phyloP scores from a whole-genome alignment of 2,113 vertebrate genomes.

The Pteronura brasiliensis region DNA sequence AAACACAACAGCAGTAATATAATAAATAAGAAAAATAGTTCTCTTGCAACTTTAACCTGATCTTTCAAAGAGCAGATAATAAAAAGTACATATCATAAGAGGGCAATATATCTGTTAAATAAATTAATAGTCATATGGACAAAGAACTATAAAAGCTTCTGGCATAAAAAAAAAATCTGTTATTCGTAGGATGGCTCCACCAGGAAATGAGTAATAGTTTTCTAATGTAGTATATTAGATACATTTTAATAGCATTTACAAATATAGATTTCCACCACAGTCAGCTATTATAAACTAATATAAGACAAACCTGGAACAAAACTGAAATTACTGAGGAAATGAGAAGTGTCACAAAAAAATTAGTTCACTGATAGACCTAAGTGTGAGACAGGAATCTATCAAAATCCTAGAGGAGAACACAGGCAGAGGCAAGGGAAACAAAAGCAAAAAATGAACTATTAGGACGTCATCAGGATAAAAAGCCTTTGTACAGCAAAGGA shows the following conservation, averaged over 20 bases:
- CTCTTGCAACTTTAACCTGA: neutral
- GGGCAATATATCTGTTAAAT: neutral
- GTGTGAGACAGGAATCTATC: too few species aligned
- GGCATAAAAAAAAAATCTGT: neutral
- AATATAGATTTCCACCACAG: neutral
- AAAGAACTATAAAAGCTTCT: neutral
- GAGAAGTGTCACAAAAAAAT: neutral
- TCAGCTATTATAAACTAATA: neutral
- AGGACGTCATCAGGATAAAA: too few species aligned
- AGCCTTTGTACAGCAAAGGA: too few species aligned
- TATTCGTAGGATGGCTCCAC: neutral
- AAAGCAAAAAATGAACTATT: too few species aligned
- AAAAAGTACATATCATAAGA: neutral
- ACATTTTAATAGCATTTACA: conserved; percentile 18
- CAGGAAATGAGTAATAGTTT: neutral
- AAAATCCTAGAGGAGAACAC: too few species aligned
- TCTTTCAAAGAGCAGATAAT: neutral
- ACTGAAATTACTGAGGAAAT: neutral
- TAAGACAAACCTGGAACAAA: neutral
- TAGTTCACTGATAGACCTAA: too few species aligned
- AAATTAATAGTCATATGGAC: neutral
- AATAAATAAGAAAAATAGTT: neutral
- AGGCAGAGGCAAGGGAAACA: too few species aligned
- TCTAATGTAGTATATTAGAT: too few species aligned
- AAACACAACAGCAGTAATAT: neutral